Percentiles rank a stretch among this genome's conserved stretches.
Conservation (phyloP, 2,113 vertebrate species). For the Dicentrarchus labrax region DNA sequence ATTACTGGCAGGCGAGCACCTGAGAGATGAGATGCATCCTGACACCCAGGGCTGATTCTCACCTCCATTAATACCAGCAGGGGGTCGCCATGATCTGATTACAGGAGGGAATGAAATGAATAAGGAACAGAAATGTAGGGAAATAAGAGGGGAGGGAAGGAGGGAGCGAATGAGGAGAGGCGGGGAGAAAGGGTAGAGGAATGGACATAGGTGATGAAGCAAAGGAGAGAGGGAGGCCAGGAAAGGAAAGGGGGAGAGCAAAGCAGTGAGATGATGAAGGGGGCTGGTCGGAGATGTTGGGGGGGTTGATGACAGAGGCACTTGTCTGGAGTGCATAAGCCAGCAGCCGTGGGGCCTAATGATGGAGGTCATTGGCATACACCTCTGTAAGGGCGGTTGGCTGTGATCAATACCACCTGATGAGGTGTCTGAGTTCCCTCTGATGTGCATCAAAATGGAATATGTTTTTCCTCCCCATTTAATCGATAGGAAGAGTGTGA, state of each 20-base stretch:
- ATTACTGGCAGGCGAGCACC: slow-evolving; percentile 81
- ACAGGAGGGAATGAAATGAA: slow-evolving; percentile 68
- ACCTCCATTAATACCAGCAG: slow-evolving; percentile 84
- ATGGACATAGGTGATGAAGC: slow-evolving; percentile 54
- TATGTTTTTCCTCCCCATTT: slow-evolving; percentile 81
- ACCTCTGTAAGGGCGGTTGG: slow-evolving; percentile 70
- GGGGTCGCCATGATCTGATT: slow-evolving; percentile 82
- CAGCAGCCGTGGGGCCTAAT: slow-evolving; percentile 72
- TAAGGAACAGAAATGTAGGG: slow-evolving; percentile 53
- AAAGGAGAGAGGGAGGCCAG: slow-evolving; percentile 40
- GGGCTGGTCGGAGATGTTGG: slow-evolving; percentile 35
- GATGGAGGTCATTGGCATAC: slow-evolving; percentile 81
- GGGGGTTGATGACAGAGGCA: slow-evolving; percentile 59
- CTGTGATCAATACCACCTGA: slow-evolving; percentile 86
- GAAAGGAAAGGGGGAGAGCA: slow-evolving; percentile 31
- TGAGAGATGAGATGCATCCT: slow-evolving; percentile 85
- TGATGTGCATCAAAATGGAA: slow-evolving; percentile 85
- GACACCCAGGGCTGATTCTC: slow-evolving; percentile 81
- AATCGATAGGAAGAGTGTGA: slow-evolving; percentile 84
- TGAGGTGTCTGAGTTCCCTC: slow-evolving; percentile 83
- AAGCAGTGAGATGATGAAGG: slow-evolving; percentile 53
- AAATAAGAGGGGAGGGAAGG: slow-evolving; percentile 54
- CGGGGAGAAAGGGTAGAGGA: slow-evolving; percentile 10
- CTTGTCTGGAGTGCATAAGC: slow-evolving; percentile 75
- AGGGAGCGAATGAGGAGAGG: not conserved